A percentile compares a stretch with the other conserved stretches of the same genome.
Conservation (phyloP, 64 coral and sea anemone species). For the Platygyra sinensis region DNA sequence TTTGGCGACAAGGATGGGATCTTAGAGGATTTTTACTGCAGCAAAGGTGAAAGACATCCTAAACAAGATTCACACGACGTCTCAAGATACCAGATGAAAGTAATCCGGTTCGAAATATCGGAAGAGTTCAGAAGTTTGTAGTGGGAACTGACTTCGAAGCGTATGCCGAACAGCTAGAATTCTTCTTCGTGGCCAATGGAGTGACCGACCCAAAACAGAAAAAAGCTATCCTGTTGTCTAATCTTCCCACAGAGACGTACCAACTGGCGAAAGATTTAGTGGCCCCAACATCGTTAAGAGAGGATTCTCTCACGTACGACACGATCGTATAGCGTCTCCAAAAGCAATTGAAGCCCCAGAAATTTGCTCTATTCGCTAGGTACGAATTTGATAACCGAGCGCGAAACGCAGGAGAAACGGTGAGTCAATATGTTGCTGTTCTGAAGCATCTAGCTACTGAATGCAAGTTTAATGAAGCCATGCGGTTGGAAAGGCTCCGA, state of each 20-base stretch:
- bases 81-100: slow-evolving; percentile 1
- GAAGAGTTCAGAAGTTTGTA: slow-evolving; percentile 38
- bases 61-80: slow-evolving; percentile 9
- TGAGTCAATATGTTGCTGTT: slow-evolving; percentile 61
- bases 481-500: slow-evolving; percentile 51
- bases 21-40: too few species aligned
- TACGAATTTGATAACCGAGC: too few species aligned
- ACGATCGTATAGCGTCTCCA: too few species aligned
- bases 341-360: too few species aligned
- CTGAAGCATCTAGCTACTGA: slow-evolving; percentile 51
- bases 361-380: too few species aligned
- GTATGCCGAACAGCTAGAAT: slow-evolving; percentile 25
- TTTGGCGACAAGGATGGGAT: too few species aligned
- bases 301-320: too few species aligned
- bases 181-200: slow-evolving; percentile 59
- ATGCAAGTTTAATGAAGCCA: slow-evolving; percentile 58
- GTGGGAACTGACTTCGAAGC: slow-evolving; percentile 48
- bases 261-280: too few species aligned
- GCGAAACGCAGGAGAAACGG: slow-evolving; percentile 42
- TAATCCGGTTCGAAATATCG: neutral
- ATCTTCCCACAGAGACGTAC: too few species aligned
- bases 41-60: neutral
- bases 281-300: too few species aligned
- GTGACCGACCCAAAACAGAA: too few species aligned
- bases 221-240: too few species aligned